phyloP scores from a whole-genome alignment of 2,888 invertebrate species.

The Thecocarcelia acutangulata region DNA sequence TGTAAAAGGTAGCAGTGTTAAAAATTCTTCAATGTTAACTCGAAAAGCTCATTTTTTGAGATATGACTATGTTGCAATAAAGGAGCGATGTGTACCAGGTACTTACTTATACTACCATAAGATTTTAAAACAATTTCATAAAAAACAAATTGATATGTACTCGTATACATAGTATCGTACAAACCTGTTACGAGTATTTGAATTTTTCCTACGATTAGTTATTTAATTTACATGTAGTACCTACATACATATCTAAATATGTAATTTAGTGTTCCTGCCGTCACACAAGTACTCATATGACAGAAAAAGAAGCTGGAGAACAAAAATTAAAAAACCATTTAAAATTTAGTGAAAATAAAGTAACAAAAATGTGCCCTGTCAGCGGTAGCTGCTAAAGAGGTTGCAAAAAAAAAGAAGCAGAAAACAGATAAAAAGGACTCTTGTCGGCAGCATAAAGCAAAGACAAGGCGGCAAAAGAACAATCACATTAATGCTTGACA shows the following conservation, averaged over 20 bases:
- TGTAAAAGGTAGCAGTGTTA: too few relatives aligned
- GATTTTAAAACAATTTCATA: slow-evolving; percentile 19
- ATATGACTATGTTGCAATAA: too few relatives aligned
- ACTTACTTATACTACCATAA: too few relatives aligned
- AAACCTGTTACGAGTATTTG: slow-evolving; percentile 11
- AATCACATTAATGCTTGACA: slow-evolving; percentile 65
- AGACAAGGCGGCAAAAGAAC: slow-evolving; percentile 64
- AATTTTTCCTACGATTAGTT: slow-evolving; percentile 48
- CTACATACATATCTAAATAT: too few relatives aligned
- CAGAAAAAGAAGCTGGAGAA: not conserved
- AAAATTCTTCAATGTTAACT: too few relatives aligned
- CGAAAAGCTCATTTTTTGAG: too few relatives aligned
- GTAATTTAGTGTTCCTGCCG: not conserved
- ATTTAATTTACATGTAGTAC: slow-evolving; percentile 17
- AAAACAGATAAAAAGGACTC: slow-evolving; percentile 48
- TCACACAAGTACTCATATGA: not conserved
- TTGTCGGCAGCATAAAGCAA: slow-evolving; percentile 58
- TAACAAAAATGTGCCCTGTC: slow-evolving; percentile 58
- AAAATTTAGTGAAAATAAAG: slow-evolving; percentile 18
- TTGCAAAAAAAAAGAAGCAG: slow-evolving; percentile 55
- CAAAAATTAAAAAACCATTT: slow-evolving; percentile 27
- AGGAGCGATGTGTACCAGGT: too few relatives aligned
- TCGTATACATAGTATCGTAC: not conserved
- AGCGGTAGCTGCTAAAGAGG: slow-evolving; percentile 55
- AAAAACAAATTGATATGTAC: not conserved